Conservation (phyloP, 2,113 vertebrate genomes). For the Gambusia holbrooki region DNA sequence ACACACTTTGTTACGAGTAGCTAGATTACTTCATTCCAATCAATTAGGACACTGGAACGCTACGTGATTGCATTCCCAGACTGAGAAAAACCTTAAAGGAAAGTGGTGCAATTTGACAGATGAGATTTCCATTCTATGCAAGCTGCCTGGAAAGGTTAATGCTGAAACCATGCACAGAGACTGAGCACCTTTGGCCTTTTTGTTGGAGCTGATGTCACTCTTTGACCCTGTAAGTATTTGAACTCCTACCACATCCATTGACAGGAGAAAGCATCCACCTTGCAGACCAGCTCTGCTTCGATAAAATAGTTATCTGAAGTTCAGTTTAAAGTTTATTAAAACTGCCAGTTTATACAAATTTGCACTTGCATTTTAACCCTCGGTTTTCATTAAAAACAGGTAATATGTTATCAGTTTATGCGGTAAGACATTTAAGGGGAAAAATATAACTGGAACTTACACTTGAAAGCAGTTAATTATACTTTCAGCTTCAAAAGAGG, state of each 20-base stretch:
- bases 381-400: background rate
- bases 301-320: background rate
- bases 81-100: conserved; percentile 70
- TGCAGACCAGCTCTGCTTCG: background rate
- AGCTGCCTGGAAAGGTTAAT: conserved; percentile 68
- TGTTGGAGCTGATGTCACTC: conserved; percentile 53
- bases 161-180: conserved; percentile 65
- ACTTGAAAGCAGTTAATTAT: conserved; percentile 61
- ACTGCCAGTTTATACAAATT: background rate
- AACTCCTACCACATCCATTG: conserved; percentile 29
- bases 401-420: conserved; percentile 15
- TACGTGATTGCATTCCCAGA: conserved; percentile 82
- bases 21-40: conserved; percentile 82
- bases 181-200: conserved; percentile 69
- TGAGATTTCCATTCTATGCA: conserved; percentile 45
- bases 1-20: conserved; percentile 80
- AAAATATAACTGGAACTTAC: conserved; percentile 8
- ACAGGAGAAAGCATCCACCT: conserved; percentile 18
- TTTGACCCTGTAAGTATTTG: conserved; percentile 50
- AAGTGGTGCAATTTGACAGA: conserved; percentile 50
- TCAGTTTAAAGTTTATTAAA: background rate
- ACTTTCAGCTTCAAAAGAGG: conserved; percentile 38
- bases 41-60: conserved; percentile 82
- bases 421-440: background rate
- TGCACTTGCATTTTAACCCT: background rate